Base-by-base conservation (phyloP, 2,113 vertebrate genomes). In the Cercocebus atys region DNA sequence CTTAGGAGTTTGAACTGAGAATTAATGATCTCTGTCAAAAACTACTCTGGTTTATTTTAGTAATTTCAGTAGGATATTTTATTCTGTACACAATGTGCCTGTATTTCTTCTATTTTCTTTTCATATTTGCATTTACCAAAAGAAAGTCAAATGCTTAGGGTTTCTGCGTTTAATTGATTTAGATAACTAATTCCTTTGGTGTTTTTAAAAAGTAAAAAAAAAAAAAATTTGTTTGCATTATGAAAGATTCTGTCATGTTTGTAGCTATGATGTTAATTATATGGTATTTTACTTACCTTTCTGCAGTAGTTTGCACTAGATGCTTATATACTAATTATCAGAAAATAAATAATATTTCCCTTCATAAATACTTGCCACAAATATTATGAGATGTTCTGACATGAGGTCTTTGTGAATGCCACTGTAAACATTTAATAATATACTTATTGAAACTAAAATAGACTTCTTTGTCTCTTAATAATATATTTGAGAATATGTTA, bases 21-120 rank as follows among this genome's bases (percentile, higher is more conserved):
- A 90, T 73, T 89, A 14, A 86, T 88, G 82, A 97, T 94, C 79
- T 96, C 81, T 11, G 72, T 84, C 43, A 97, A 95, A 97, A 98
- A 59, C 14, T 32, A 32, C 45, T 83, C 70, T 75, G 61, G 55
- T 89, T 73, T 92, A 75, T 85, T 94, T 86, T 83, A 87, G 25
- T 76, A 90, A 79, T 82, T 85, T 3, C 75, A 85, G 38, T 40
- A 61, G 27, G 27, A 43, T 6, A 64, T 30, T 85, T 85, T 61
- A 81, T 47, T 89, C 8, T 87, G 52, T 55, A 52, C 20, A 91
- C 0, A 43, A 43, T 50, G 78, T 52, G 14, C 9, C 17, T 90
- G 59, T 52, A 50, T 22, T 47, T 68, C 52, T 43, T 27, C 61
- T 64, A 45, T 70, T 82, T 87, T 76, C 40, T 93, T 59, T 59